A percentile compares a stretch with the other conserved stretches of the same genome.
Evolutionary conservation across 2,113 vertebrate species (phyloP).

Genomic region (Mastomys natalensis): DNA sequence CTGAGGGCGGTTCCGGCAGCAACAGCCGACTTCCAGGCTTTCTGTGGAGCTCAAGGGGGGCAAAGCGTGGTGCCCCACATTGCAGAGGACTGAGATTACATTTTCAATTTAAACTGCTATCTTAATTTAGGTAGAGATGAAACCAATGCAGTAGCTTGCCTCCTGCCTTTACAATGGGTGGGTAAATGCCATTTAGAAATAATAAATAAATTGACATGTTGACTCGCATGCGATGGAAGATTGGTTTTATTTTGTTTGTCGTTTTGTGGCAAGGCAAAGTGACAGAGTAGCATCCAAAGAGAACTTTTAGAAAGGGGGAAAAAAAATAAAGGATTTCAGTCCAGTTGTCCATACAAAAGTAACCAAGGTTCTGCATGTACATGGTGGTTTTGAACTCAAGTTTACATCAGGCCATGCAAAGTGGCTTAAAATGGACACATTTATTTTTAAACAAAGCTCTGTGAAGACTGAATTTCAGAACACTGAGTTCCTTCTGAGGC

Average conservation of each 20-base stretch:
- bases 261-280: fast-evolving
- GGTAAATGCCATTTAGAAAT: constrained; percentile 48
- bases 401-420: fast-evolving
- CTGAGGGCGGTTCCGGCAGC: constrained; percentile 77
- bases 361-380: fast-evolving
- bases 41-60: constrained; percentile 67
- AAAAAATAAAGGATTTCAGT: fast-evolving
- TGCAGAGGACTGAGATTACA: constrained; percentile 68
- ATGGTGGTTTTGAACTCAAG: fast-evolving
- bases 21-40: constrained; percentile 53
- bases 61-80: constrained; percentile 53
- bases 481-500: background rate
- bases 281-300: background rate
- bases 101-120: constrained; percentile 72
- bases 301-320: background rate
- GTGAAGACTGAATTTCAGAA: background rate
- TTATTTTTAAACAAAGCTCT: background rate
- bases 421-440: fast-evolving
- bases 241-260: background rate
- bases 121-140: constrained; percentile 78
- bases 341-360: fast-evolving
- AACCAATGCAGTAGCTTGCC: constrained; percentile 7
- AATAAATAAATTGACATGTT: background rate
- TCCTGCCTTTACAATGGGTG: background rate
- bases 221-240: background rate